Evolutionary conservation across 1,140 invertebrate genomes (phyloP).

Genomic region (Drosophila pseudoobscura): DNA sequence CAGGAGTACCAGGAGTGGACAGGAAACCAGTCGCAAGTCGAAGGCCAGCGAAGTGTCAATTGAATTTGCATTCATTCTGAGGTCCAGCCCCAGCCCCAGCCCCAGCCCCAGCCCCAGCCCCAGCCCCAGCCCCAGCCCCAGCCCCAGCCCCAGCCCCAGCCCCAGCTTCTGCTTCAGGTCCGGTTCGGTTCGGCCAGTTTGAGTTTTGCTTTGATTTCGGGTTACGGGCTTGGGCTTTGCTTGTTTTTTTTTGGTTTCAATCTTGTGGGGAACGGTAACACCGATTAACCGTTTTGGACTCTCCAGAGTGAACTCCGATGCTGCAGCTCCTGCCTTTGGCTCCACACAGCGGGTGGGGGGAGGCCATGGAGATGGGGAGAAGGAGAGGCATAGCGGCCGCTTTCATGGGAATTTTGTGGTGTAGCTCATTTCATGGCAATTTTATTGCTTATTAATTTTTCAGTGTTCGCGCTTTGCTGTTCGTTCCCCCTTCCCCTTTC

Average conservation of each 20-base stretch:
- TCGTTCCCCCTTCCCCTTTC: background rate
- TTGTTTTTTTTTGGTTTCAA: conserved; percentile 3
- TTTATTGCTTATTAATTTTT: conserved; percentile 83
- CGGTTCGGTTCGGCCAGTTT: too few species aligned
- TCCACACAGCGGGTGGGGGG: background rate
- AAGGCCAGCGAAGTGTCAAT: conserved; percentile 65
- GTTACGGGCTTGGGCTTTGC: conserved; percentile 5
- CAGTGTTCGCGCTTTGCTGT: conserved; percentile 70
- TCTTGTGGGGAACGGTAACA: conserved; percentile 25
- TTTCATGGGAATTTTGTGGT: conserved; percentile 80
- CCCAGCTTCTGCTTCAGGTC: background rate
- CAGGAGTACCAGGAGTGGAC: too few species aligned
- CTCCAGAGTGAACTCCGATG: too few species aligned
- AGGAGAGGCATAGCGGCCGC: conserved; percentile 15
- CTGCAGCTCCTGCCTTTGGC: background rate
- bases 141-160: background rate
- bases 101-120: background rate
- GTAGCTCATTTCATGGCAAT: conserved; percentile 83
- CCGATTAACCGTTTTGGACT: conserved; percentile 52
- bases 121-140: background rate
- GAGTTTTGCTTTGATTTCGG: background rate
- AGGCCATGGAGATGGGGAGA: conserved; percentile 8
- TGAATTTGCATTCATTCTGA: conserved; percentile 62
- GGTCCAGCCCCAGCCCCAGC: background rate
- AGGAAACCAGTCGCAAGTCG: conserved; percentile 28